Percentiles rank a stretch among this genome's conserved stretches.
Conservation (phyloP, 2,888 invertebrate genomes). For the Oscheius sp. region DNA sequence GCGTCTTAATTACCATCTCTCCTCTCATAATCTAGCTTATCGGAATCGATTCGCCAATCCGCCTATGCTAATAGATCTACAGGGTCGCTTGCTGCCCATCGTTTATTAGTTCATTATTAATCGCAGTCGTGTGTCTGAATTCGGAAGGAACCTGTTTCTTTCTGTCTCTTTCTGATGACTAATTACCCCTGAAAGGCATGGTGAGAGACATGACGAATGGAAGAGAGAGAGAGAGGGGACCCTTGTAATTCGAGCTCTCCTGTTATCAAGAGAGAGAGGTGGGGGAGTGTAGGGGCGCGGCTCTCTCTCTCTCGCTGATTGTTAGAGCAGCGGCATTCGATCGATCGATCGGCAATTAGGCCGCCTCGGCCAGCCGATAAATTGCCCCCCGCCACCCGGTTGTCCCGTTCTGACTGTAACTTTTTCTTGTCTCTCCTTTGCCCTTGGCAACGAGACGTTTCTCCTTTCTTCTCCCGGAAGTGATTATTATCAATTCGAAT, state of each 20-base stretch:
- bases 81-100: too few relatives aligned
- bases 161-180: too few relatives aligned
- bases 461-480: too few relatives aligned
- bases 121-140: too few relatives aligned
- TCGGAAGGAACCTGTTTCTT: too few relatives aligned
- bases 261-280: slow-evolving; percentile 20
- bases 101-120: too few relatives aligned
- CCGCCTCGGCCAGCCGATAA: slow-evolving; percentile 26
- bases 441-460: not conserved
- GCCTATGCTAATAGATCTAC: slow-evolving; percentile 9
- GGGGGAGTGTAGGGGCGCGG: slow-evolving; percentile 9
- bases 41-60: not conserved
- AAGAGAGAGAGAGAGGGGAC: too few relatives aligned
- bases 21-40: too few relatives aligned
- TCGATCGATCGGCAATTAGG: slow-evolving; percentile 28
- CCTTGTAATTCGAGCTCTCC: not conserved
- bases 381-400: slow-evolving; percentile 6
- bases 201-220: too few relatives aligned
- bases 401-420: not conserved
- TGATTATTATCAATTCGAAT: too few relatives aligned
- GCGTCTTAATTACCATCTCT: too few relatives aligned
- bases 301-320: slow-evolving; percentile 21
- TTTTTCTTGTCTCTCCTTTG: not conserved
- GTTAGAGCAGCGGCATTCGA: slow-evolving; percentile 25
- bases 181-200: too few relatives aligned